Evolutionary conservation across 2,797 vertebrate genomes (phyloP).

Genomic region (Dromococcyx pavoninus): DNA sequence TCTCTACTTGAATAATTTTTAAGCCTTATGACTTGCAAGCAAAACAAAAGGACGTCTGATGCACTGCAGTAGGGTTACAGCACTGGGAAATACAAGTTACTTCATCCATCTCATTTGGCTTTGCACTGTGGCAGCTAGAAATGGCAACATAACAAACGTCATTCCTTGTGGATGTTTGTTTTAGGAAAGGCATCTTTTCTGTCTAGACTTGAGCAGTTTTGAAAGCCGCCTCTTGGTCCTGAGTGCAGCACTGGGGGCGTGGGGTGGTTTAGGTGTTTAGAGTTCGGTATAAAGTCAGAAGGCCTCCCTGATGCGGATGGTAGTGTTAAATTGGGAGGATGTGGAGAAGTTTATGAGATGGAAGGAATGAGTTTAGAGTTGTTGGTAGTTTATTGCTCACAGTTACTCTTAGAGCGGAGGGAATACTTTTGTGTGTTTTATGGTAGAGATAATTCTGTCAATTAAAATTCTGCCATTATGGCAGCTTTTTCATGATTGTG

Average conservation of each 20-base stretch:
- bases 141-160: background rate
- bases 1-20: background rate
- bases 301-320: background rate
- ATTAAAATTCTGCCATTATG: background rate
- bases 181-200: background rate
- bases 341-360: background rate
- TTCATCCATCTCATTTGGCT: background rate
- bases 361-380: background rate
- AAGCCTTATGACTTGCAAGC: background rate
- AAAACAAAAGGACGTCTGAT: background rate
- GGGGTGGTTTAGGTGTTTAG: background rate
- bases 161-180: background rate
- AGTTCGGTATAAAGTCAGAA: background rate
- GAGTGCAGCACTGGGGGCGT: background rate
- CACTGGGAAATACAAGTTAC: background rate
- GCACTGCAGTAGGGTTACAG: accelerated
- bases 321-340: background rate
- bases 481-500: background rate
- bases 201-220: background rate
- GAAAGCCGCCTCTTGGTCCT: background rate
- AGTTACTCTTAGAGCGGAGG: background rate
- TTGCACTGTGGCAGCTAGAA: background rate
- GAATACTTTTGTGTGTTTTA: background rate
- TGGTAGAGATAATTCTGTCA: conserved; percentile 5
- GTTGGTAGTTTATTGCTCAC: background rate